Conservation (phyloP, 2,797 vertebrate genomes). For the Rhinophrynus dorsalis region DNA sequence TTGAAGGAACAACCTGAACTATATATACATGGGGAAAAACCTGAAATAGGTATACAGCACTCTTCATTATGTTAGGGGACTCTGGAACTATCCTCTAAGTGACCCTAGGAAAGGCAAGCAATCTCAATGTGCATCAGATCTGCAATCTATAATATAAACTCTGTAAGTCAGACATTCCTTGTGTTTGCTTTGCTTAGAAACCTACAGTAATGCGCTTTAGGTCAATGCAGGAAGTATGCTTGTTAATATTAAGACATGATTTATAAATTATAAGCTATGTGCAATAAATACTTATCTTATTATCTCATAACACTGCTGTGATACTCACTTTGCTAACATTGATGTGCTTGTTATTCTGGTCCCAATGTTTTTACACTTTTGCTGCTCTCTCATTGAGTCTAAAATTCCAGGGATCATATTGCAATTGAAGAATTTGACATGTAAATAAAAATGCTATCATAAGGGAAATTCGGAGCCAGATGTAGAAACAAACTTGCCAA, state of each 20-base stretch:
- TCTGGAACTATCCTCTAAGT: no score
- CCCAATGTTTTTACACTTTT: neutral
- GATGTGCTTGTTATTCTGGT: neutral
- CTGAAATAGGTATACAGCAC: no score
- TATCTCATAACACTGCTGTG: neutral
- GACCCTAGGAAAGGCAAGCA: no score
- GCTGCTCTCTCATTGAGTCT: neutral
- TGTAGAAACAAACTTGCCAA: neutral
- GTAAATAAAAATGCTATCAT: neutral
- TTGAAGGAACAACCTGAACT: no score
- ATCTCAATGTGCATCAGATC: neutral
- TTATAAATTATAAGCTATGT: neutral
- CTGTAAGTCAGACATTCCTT: neutral
- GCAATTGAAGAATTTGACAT: slow-evolving; percentile 2
- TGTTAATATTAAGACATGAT: neutral
- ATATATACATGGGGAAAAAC: no score
- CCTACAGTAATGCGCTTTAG: neutral
- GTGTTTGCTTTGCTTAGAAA: neutral
- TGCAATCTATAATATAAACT: neutral
- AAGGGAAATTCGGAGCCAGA: neutral
- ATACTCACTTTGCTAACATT: neutral
- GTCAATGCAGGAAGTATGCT: neutral
- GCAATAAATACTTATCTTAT: neutral
- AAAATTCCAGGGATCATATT: neutral
- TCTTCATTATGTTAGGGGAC: no score